These are phyloP conservation scores for Limnephilus lunatus DNA, from an alignment of 2,888 invertebrate genomes.

Conservation along the genomic window DNA sequence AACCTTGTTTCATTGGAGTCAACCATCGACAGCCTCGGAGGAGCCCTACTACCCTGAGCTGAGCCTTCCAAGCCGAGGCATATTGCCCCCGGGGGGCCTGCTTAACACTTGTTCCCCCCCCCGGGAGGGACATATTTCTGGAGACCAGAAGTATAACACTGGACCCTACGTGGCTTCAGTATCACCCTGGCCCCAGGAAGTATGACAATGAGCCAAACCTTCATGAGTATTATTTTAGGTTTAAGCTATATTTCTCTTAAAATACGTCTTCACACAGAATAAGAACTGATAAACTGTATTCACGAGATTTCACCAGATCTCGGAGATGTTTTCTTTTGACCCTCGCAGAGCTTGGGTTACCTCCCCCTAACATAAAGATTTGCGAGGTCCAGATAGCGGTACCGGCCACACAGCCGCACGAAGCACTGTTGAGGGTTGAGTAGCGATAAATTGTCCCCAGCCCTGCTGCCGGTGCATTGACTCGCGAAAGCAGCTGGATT, in stretches of 20 bases:
- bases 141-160: too few species aligned
- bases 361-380: neutral
- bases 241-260: neutral
- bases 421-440: slow-evolving; percentile 5
- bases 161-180: too few species aligned
- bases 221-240: neutral
- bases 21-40: too few species aligned
- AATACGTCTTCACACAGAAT: neutral
- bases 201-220: neutral
- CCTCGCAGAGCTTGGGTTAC: neutral
- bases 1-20: too few species aligned
- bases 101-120: too few species aligned
- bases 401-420: neutral
- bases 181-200: too few species aligned
- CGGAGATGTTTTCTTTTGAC: neutral
- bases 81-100: too few species aligned
- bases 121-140: too few species aligned
- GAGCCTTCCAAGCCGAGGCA: too few species aligned
- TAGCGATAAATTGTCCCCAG: slow-evolving; percentile 37
- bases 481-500: slow-evolving; percentile 17
- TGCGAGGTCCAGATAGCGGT: slow-evolving; percentile 14
- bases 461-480: slow-evolving; percentile 16
- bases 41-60: too few species aligned
- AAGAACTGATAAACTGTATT: neutral
- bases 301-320: neutral